Evolutionary conservation across 2,888 invertebrate genomes (phyloP).

Genomic region (Icerya purchasi): DNA sequence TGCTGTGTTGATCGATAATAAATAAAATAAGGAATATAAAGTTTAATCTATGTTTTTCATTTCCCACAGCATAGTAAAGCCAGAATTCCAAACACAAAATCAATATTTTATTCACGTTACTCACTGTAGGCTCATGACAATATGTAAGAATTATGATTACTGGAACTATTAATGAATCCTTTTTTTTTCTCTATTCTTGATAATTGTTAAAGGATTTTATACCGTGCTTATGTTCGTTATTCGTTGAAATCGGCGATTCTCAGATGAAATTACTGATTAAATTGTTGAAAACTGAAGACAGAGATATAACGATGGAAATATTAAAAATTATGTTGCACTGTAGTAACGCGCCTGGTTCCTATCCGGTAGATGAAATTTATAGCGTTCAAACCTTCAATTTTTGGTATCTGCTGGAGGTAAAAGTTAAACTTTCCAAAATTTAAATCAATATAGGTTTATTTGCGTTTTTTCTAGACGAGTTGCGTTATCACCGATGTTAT

Average conservation of each 20-base stretch:
- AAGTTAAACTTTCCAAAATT: slow-evolving; percentile 15
- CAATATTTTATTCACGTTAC: too few relatives aligned
- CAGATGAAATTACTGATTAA: slow-evolving; percentile 32
- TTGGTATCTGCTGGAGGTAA: slow-evolving; percentile 76
- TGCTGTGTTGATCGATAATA: too few relatives aligned
- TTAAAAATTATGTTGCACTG: slow-evolving; percentile 55
- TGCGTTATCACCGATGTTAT: too few relatives aligned
- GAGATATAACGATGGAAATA: slow-evolving; percentile 35
- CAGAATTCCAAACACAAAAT: too few relatives aligned
- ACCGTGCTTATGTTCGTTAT: slow-evolving; percentile 41
- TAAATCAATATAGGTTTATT: not conserved
- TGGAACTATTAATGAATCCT: too few relatives aligned
- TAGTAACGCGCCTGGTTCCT: slow-evolving; percentile 58
- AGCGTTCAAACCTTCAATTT: slow-evolving; percentile 72
- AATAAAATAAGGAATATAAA: too few relatives aligned
- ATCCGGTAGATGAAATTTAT: slow-evolving; percentile 68
- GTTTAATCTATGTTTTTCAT: too few relatives aligned
- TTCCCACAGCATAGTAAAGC: too few relatives aligned
- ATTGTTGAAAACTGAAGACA: slow-evolving; percentile 29
- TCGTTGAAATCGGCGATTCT: slow-evolving; percentile 37
- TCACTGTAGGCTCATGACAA: too few relatives aligned
- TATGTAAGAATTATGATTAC: too few relatives aligned
- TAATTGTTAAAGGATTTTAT: slow-evolving; percentile 60
- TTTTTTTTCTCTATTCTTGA: too few relatives aligned
- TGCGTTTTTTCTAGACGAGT: too few relatives aligned